A percentile compares a stretch with the other conserved stretches of the same genome.
phyloP scores from a whole-genome alignment of 2,797 vertebrate genomes.

The Acipenser transmontanus region DNA sequence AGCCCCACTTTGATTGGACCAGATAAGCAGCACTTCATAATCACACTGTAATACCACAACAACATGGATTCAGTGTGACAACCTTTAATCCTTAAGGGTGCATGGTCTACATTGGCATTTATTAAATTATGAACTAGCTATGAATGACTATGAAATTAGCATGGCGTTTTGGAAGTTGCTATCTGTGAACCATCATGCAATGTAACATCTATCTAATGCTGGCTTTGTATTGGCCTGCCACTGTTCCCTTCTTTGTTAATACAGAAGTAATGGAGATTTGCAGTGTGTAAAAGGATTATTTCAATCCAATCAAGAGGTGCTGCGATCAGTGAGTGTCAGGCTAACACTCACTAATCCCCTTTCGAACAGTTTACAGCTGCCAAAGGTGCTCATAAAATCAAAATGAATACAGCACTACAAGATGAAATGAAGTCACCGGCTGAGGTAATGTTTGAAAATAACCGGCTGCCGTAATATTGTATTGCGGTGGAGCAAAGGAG shows the following conservation, averaged over 20 bases:
- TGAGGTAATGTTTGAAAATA: conserved; percentile 33
- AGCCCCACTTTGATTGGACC: not conserved
- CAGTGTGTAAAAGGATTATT: conserved; percentile 65
- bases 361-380: conserved; percentile 51
- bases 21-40: not conserved
- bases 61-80: not conserved
- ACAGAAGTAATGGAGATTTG: conserved; percentile 64
- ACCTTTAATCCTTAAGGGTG: not conserved
- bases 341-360: conserved; percentile 68
- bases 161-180: conserved; percentile 8
- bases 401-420: conserved; percentile 30
- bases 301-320: conserved; percentile 68
- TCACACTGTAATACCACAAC: not conserved
- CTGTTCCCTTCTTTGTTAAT: conserved; percentile 35
- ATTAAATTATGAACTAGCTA: conserved; percentile 16
- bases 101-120: not conserved
- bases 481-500: not conserved
- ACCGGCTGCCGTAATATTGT: not conserved
- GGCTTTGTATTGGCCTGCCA: not conserved
- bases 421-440: conserved; percentile 30
- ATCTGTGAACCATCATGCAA: conserved; percentile 15
- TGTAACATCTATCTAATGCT: conserved; percentile 10
- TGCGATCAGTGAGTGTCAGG: conserved; percentile 61
- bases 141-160: not conserved
- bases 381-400: conserved; percentile 56